Conservation (phyloP, 2,888 invertebrate species). For the Lomographa bimaculata region DNA sequence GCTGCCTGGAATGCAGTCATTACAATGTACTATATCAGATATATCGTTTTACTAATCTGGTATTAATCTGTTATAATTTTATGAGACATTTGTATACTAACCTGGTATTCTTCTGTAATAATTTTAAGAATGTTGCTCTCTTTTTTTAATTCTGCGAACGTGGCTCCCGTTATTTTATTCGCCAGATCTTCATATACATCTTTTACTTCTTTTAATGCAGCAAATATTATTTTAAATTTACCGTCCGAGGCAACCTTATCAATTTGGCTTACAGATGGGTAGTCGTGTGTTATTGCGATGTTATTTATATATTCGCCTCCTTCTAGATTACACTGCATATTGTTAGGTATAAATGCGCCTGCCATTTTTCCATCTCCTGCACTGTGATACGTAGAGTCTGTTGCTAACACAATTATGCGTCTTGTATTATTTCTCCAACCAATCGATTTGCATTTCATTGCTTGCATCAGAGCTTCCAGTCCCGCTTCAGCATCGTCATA, state of each 20-base stretch:
- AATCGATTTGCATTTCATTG: conserved; percentile 87
- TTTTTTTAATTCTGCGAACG: conserved; percentile 71
- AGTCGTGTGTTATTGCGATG: conserved; percentile 82
- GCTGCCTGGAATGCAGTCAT: too few relatives aligned
- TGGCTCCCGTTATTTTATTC: conserved; percentile 86
- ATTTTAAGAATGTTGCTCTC: conserved; percentile 86
- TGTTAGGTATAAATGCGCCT: conserved; percentile 87
- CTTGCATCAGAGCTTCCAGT: conserved; percentile 94
- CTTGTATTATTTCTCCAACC: conserved; percentile 90
- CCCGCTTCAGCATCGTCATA: conserved; percentile 92
- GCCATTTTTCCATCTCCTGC: conserved; percentile 92
- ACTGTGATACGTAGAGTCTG: conserved; percentile 91
- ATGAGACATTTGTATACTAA: too few relatives aligned
- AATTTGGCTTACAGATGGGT: conserved; percentile 90
- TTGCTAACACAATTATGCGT: conserved; percentile 89
- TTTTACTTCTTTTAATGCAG: conserved; percentile 75
- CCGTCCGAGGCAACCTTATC: conserved; percentile 85
- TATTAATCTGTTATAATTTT: too few relatives aligned
- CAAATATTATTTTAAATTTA: conserved; percentile 91
- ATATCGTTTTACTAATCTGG: too few relatives aligned
- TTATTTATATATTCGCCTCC: conserved; percentile 78
- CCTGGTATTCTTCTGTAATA: conserved; percentile 87
- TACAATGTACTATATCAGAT: too few relatives aligned
- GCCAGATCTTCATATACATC: conserved; percentile 80
- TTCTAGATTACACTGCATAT: conserved; percentile 86